These are phyloP conservation scores for Leptinotarsa peninsularis DNA, from an alignment of 2,888 invertebrate species.

Conservation along the genomic window DNA sequence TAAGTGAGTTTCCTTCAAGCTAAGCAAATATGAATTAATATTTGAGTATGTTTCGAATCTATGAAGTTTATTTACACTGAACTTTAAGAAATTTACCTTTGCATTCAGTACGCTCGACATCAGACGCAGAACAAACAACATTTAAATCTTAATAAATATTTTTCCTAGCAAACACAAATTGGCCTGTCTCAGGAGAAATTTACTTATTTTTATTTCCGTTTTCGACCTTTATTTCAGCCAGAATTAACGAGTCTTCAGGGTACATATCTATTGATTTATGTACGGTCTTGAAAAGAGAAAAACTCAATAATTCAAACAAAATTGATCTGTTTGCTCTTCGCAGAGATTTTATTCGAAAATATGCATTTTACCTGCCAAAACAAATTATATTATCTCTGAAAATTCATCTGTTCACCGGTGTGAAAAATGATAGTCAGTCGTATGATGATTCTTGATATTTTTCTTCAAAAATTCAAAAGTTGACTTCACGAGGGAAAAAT, in stretches of 20 bases:
- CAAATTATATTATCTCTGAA: slow-evolving; percentile 31
- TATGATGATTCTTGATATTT: no score
- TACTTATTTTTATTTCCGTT: slow-evolving; percentile 44
- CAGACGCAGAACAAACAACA: slow-evolving; percentile 35
- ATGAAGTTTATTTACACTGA: slow-evolving; percentile 21
- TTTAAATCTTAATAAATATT: slow-evolving; percentile 46
- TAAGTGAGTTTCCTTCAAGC: slow-evolving; percentile 54
- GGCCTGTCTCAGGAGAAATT: slow-evolving; percentile 41
- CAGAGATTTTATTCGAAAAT: slow-evolving; percentile 41
- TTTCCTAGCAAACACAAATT: slow-evolving; percentile 39
- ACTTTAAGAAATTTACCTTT: slow-evolving; percentile 24
- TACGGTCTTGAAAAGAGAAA: slow-evolving; percentile 37
- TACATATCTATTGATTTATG: slow-evolving; percentile 47
- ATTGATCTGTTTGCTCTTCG: slow-evolving; percentile 45
- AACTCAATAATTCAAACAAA: slow-evolving; percentile 43
- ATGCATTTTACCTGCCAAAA: slow-evolving; percentile 35
- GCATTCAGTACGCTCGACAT: slow-evolving; percentile 21
- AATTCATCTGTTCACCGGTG: slow-evolving; percentile 28
- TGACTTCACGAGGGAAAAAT: no score
- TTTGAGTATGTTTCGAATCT: slow-evolving; percentile 57
- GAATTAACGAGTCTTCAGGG: slow-evolving; percentile 46
- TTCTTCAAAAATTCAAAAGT: no score
- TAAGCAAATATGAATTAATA: slow-evolving; percentile 60
- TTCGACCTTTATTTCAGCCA: slow-evolving; percentile 40
- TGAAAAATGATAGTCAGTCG: not conserved